A percentile compares a stretch with the other conserved stretches of the same genome.
phyloP scores from a whole-genome alignment of 2,888 invertebrate species.

The Diadegma fenestrale region DNA sequence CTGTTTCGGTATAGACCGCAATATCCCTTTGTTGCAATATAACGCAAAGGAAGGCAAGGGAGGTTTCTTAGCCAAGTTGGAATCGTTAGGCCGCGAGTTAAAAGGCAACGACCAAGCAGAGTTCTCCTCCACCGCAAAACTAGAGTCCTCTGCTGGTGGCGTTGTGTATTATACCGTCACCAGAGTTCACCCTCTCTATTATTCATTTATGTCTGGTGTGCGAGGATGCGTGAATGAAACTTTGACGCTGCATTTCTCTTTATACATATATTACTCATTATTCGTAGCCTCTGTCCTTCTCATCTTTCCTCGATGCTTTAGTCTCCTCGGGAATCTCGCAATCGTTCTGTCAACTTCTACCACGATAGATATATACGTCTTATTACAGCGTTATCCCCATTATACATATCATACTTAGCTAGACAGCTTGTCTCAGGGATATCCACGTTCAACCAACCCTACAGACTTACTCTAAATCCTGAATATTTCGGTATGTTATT shows the following conservation, averaged over 20 bases:
- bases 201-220: conserved; percentile 49
- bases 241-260: conserved; percentile 38
- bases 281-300: background rate
- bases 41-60: conserved; percentile 11
- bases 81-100: conserved; percentile 59
- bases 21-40: conserved; percentile 46
- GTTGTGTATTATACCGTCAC: conserved; percentile 27
- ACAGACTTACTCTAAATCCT: conserved; percentile 54
- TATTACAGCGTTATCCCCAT: conserved; percentile 55
- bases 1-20: conserved; percentile 35
- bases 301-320: conserved; percentile 20
- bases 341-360: conserved; percentile 58
- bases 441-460: conserved; percentile 48
- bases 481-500: conserved; percentile 42
- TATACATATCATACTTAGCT: conserved; percentile 61
- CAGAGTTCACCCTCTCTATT: conserved; percentile 35
- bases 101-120: conserved; percentile 53
- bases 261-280: conserved; percentile 14
- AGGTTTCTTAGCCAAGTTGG: conserved; percentile 64
- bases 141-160: conserved; percentile 19
- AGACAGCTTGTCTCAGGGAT: conserved; percentile 50
- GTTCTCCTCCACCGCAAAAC: conserved; percentile 38
- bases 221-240: conserved; percentile 61
- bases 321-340: conserved; percentile 46
- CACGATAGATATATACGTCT: conserved; percentile 49